Conservation (phyloP, 2,888 invertebrate species). For the Sicus ferrugineus region DNA sequence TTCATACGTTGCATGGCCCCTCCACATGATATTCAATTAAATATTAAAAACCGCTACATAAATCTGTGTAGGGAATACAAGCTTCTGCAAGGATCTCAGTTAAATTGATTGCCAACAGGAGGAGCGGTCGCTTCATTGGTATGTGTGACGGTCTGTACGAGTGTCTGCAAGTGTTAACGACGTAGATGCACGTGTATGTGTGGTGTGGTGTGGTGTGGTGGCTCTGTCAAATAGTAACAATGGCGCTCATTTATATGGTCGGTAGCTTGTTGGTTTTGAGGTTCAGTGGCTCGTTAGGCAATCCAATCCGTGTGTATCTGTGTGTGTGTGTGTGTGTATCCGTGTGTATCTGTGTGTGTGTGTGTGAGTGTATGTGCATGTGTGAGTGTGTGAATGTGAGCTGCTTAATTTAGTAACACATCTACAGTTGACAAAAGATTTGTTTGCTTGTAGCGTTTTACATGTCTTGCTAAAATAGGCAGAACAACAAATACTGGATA, state of each 20-base stretch:
- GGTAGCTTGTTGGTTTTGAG: background rate
- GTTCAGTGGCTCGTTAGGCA: background rate
- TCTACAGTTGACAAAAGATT: too few species aligned
- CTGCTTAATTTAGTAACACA: too few species aligned
- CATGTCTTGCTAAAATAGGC: too few species aligned
- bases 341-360: background rate
- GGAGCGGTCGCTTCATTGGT: too few species aligned
- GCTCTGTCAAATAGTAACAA: background rate
- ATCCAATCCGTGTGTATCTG: too few species aligned
- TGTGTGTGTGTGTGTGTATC: background rate
- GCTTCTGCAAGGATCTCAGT: slow-evolving; percentile 30
- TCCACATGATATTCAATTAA: slow-evolving; percentile 52
- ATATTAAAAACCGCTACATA: slow-evolving; percentile 61
- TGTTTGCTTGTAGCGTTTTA: too few species aligned
- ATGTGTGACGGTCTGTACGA: background rate
- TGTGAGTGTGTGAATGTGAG: too few species aligned
- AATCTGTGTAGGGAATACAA: slow-evolving; percentile 49
- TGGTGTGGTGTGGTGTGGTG: background rate
- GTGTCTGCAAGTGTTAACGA: background rate
- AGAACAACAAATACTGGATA: too few species aligned
- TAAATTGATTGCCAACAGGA: slow-evolving; percentile 40
- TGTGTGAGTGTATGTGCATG: too few species aligned
- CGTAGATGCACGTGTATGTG: background rate
- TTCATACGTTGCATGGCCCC: background rate
- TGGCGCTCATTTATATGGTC: too few species aligned